Evolutionary conservation across 2,797 vertebrate genomes (phyloP).

Genomic region (Notolabrus celidotus): DNA sequence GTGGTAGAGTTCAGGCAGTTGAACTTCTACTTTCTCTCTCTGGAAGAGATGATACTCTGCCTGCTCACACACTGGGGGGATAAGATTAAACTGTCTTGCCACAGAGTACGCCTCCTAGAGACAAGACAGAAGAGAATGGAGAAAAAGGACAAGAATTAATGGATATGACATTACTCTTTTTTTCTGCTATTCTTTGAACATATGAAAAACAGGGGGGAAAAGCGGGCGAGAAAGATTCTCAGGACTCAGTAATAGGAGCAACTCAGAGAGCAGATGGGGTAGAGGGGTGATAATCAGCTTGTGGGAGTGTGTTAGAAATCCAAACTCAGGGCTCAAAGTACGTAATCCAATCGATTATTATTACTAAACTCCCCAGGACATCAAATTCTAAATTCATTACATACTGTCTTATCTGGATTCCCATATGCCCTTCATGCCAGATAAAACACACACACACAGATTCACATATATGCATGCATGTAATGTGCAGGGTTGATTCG

Average conservation of each 20-base stretch:
- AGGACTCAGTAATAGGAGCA: not conserved
- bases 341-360: conserved; percentile 51
- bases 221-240: not conserved
- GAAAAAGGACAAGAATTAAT: not conserved
- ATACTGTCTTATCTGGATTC: conserved; percentile 22
- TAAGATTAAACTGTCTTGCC: conserved; percentile 98
- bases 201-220: not conserved
- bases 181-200: not conserved
- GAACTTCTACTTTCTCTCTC: conserved; percentile 98
- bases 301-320: conserved; percentile 17
- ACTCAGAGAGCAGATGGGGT: not conserved
- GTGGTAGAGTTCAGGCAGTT: conserved; percentile 97
- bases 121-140: conserved; percentile 18
- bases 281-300: conserved; percentile 30
- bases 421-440: conserved; percentile 9
- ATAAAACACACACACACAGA: conserved; percentile 9
- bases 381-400: conserved; percentile 37
- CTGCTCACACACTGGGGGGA: conserved; percentile 97
- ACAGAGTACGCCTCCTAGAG: conserved; percentile 96
- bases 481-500: not conserved
- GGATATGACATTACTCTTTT: not conserved
- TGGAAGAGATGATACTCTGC: conserved; percentile 99
- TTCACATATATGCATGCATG: too few relatives aligned
- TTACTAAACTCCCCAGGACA: conserved; percentile 24
- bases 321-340: conserved; percentile 35